Base-by-base conservation (phyloP, 1,140 invertebrate species). In the Ceratitis capitata region DNA sequence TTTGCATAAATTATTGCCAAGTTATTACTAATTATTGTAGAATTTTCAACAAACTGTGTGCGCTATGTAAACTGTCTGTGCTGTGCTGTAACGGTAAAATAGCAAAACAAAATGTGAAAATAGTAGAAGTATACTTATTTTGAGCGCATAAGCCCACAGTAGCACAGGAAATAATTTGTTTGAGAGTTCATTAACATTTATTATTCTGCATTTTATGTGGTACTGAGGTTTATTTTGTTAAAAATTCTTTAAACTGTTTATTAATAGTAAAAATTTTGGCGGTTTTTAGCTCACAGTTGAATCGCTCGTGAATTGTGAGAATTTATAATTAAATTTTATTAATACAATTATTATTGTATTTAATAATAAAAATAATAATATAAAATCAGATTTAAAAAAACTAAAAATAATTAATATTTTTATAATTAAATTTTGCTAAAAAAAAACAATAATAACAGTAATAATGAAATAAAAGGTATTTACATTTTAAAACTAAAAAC, bases 1-100 rank as follows among this genome's bases (percentile, higher is more conserved):
- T 47, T 19, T 78, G 69, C 69, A 78, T 78, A 78, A 78, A 78
- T 78, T 78, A 45, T 78, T 78, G 19, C 35, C 39, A 78, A 10
- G 69, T 45, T 45, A 12, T 26, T 78, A 45, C 69, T 78, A 78
- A 78, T 78, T 78, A 3, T 42, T n/a, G 9, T 78, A 78, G 69
- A 45, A 45, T 78, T 78, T 45, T 42, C 19, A 26, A 26, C 26
- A 69, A 14, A n/a, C n/a, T 32, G 23, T 32, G 26, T 32, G 58
- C 9, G 32, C 5, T 42, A 19, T 19, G 51, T 19, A 19, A 56
- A 56, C 19, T 78, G 39, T 78, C 45, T 42, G 7, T 7, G 69
- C 19, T 23, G n/a, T 74, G 32, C 39, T n/a, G 1, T 78, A 78
- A 26, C 69, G n/a, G 69, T 47, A 26, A 26, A 78, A 78, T 78